Conservation (phyloP, 37 sponge, comb jelly and placozoan species). For the Petrosia ficiformis region DNA sequence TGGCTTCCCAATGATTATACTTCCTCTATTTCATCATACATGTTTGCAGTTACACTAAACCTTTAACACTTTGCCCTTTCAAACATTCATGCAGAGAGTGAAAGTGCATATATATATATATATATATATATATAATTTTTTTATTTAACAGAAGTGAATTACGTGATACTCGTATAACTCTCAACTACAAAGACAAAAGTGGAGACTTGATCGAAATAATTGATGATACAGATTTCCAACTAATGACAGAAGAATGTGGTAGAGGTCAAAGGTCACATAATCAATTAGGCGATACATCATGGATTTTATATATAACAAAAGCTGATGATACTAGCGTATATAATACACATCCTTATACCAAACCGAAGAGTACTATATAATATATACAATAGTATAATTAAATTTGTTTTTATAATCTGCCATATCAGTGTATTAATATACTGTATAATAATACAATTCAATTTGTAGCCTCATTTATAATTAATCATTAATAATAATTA, state of each 20-base stretch:
- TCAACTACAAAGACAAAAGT: conserved; percentile 80
- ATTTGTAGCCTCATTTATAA: too few species aligned
- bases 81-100: background rate
- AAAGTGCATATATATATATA: background rate
- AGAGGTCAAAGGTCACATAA: background rate
- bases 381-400: too few species aligned
- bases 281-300: conserved; percentile 26
- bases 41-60: background rate
- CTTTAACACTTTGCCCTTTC: background rate
- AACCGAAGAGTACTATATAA: too few species aligned
- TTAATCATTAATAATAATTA: too few species aligned
- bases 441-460: too few species aligned
- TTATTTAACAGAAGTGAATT: conserved; percentile 46
- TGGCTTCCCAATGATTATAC: too few species aligned
- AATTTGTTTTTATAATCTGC: too few species aligned
- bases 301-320: conserved; percentile 79
- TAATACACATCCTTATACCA: conserved; percentile 64
- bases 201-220: conserved; percentile 83
- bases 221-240: conserved; percentile 56
- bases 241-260: conserved; percentile 41
- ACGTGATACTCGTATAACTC: conserved; percentile 23
- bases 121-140: background rate
- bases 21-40: background rate
- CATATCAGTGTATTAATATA: too few species aligned
- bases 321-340: conserved; percentile 62